Evolutionary conservation across 2,797 vertebrate species (phyloP).

Genomic region (Chrosomus eos): DNA sequence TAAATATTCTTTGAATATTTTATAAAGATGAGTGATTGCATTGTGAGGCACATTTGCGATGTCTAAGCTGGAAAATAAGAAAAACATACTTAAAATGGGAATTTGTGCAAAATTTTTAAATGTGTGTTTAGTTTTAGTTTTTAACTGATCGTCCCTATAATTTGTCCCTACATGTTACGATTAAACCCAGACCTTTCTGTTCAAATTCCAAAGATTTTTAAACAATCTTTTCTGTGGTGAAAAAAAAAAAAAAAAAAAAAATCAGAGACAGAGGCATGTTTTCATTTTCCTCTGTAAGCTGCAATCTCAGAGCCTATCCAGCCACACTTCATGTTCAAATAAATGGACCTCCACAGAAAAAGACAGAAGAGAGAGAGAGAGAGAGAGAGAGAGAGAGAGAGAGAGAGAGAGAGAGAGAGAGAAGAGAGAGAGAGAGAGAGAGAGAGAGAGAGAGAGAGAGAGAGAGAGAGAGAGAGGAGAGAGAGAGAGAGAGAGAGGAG

Average conservation of each 20-base stretch:
- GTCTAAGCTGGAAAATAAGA: too few relatives aligned
- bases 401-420: slow-evolving; percentile 26
- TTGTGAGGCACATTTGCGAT: too few relatives aligned
- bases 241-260: background rate
- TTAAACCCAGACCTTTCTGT: background rate
- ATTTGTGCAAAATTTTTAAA: fast-evolving
- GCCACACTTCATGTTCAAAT: slow-evolving; percentile 53
- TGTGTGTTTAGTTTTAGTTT: background rate
- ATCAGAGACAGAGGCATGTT: background rate
- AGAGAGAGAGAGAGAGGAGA: slow-evolving; percentile 9
- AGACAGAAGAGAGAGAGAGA: slow-evolving; percentile 33
- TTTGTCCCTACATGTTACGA: too few relatives aligned
- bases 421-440: slow-evolving; percentile 30
- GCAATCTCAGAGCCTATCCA: slow-evolving; percentile 27
- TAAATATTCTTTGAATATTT: background rate
- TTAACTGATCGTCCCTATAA: background rate
- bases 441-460: background rate
- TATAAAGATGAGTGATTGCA: too few relatives aligned
- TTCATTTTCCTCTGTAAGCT: background rate
- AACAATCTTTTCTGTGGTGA: background rate
- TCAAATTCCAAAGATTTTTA: background rate
- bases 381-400: slow-evolving; percentile 10
- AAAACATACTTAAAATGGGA: background rate
- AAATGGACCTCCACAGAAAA: slow-evolving; percentile 54
- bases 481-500: slow-evolving; percentile 36